A percentile compares a stretch with the other conserved stretches of the same genome.
Conservation (phyloP, 2,888 invertebrate genomes). For the Noctua fimbriata region DNA sequence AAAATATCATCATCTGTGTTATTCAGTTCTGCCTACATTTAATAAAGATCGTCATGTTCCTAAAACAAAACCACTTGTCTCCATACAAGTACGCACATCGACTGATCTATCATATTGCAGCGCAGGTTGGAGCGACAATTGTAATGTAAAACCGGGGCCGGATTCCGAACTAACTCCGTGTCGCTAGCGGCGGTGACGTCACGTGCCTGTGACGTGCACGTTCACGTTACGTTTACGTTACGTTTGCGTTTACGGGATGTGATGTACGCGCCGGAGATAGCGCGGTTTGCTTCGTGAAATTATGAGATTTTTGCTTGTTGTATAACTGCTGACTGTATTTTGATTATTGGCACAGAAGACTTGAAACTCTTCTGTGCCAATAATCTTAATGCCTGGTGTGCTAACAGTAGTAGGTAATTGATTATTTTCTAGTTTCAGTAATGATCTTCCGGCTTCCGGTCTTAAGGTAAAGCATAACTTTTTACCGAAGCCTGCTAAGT, state of each 20-base stretch:
- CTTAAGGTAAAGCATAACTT: background rate
- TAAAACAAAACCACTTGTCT: conserved; percentile 58
- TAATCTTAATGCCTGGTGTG: background rate
- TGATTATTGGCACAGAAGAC: too few species aligned
- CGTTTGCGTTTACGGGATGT: conserved; percentile 54
- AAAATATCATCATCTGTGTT: background rate
- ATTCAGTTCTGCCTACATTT: background rate
- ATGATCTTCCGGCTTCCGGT: background rate
- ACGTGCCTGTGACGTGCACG: conserved; percentile 60
- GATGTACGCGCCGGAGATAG: conserved; percentile 60
- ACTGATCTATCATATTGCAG: conserved; percentile 85
- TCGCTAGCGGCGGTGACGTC: conserved; percentile 55
- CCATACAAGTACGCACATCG: conserved; percentile 73
- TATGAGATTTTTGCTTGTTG: conserved; percentile 31
- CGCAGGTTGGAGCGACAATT: conserved; percentile 82
- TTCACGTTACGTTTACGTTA: conserved; percentile 41
- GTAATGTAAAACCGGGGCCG: conserved; percentile 83
- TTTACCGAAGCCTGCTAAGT: too few species aligned
- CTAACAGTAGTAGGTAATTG: background rate
- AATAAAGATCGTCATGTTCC: background rate
- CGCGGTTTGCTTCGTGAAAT: conserved; percentile 24
- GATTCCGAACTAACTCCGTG: conserved; percentile 68
- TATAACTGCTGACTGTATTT: conserved; percentile 6
- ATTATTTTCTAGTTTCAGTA: background rate
- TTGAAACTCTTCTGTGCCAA: background rate